phyloP scores from a whole-genome alignment of 2,113 vertebrate species.

The Elaphurus davidianus region DNA sequence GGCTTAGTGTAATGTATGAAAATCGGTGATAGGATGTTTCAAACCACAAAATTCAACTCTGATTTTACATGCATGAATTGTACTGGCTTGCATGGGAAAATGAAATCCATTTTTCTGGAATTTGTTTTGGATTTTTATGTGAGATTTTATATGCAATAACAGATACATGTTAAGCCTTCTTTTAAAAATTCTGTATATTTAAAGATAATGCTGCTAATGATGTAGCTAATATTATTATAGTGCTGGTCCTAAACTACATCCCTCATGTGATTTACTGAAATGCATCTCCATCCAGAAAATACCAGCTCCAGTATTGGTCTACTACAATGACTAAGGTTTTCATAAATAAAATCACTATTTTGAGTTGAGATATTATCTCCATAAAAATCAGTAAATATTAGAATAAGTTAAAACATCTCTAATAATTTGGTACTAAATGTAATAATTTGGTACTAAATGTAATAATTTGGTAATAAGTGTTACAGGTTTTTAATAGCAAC shows the following conservation, averaged over 20 bases:
- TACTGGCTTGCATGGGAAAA: background rate
- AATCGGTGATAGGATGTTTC: background rate
- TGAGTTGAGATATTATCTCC: background rate
- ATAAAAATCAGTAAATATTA: background rate
- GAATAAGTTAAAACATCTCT: background rate
- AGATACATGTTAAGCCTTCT: background rate
- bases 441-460: background rate
- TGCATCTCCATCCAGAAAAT: background rate
- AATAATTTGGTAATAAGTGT: background rate
- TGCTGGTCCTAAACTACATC: background rate
- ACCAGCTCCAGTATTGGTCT: background rate
- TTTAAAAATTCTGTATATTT: background rate
- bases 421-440: background rate
- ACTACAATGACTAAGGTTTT: background rate
- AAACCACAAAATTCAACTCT: constrained; percentile 17
- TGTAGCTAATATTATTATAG: background rate
- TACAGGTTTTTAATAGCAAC: background rate
- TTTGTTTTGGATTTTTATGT: background rate
- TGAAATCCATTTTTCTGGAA: background rate
- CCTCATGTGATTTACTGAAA: background rate
- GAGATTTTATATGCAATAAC: background rate
- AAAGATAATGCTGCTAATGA: background rate
- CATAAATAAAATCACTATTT: background rate
- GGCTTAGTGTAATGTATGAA: constrained; percentile 27
- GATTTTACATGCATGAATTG: background rate